Conservation (phyloP, 2,888 invertebrate genomes). For the Drosophila neotestacea region DNA sequence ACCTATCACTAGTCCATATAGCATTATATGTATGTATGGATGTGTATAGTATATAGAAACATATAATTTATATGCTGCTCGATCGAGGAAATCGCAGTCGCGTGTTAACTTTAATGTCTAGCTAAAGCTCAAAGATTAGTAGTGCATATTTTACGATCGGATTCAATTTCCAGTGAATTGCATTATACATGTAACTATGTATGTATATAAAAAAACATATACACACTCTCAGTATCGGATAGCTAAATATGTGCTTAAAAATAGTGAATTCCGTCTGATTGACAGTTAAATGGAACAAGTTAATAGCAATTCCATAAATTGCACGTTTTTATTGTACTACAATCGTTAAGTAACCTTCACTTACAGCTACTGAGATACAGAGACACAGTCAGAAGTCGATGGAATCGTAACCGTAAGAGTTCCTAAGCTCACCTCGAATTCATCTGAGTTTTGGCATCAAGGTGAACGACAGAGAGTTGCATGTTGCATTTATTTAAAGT, state of each 20-base stretch:
- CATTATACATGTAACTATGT: not conserved
- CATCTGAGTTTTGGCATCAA: constrained; percentile 36
- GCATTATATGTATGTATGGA: constrained; percentile 3
- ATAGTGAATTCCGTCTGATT: not conserved
- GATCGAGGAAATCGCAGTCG: constrained; percentile 48
- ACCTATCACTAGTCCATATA: not conserved
- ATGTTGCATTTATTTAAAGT: constrained; percentile 20
- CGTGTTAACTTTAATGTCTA: constrained; percentile 31
- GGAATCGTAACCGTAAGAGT: constrained; percentile 1
- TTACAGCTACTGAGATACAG: not conserved
- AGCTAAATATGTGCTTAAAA: not conserved
- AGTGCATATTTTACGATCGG: constrained; percentile 10
- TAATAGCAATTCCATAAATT: constrained; percentile 15
- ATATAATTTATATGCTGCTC: constrained; percentile 28
- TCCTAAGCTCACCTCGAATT: constrained; percentile 12
- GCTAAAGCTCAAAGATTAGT: constrained; percentile 15
- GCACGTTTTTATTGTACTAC: constrained; percentile 13
- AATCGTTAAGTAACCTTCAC: constrained; percentile 35
- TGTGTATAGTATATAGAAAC: constrained; percentile 12
- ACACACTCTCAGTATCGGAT: not conserved
- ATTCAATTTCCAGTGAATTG: constrained; percentile 11
- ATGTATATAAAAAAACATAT: too few relatives aligned
- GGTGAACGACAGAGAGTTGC: constrained; percentile 36
- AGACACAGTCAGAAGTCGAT: not conserved
- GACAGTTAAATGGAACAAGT: constrained; percentile 10